Evolutionary conservation across 1,140 invertebrate species (phyloP).

Genomic region (Grapholita molesta): DNA sequence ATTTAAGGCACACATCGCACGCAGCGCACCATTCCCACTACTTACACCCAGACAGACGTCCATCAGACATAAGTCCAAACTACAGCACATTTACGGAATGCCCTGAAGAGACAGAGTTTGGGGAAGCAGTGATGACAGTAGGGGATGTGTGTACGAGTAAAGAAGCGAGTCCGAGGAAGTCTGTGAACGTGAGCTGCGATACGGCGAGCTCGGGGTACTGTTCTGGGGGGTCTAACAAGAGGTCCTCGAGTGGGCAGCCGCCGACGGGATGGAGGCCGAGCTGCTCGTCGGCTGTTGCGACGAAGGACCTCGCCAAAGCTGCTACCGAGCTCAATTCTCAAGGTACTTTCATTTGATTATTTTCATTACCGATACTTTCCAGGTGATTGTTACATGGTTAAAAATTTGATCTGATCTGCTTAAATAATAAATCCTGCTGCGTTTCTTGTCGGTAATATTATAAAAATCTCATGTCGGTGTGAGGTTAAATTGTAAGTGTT

Average conservation of each 20-base stretch:
- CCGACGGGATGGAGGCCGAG: conserved; percentile 65
- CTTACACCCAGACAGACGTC: conserved; percentile 81
- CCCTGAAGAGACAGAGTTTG: conserved; percentile 83
- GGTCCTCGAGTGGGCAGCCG: conserved; percentile 61
- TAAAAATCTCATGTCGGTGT: no score
- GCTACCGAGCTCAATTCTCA: conserved; percentile 74
- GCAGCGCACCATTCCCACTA: conserved; percentile 82
- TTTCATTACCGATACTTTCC: neutral
- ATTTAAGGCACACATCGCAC: conserved; percentile 86
- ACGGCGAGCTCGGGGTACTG: conserved; percentile 74
- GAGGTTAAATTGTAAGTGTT: no score
- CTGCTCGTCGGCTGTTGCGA: conserved; percentile 63
- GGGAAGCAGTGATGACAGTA: conserved; percentile 60
- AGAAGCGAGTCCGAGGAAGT: conserved; percentile 73
- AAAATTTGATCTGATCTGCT: neutral
- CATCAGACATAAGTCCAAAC: conserved; percentile 78
- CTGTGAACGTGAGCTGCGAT: conserved; percentile 72
- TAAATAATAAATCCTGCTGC: no score
- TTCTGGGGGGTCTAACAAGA: conserved; percentile 70
- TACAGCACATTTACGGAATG: conserved; percentile 84
- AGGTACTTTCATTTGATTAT: conserved; percentile 45
- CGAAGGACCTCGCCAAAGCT: conserved; percentile 65
- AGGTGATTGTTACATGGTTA: no score
- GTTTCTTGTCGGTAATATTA: no score
- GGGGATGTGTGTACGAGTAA: conserved; percentile 68